phyloP scores from a whole-genome alignment of 2,888 invertebrate species.

The Erebia epiphron region DNA sequence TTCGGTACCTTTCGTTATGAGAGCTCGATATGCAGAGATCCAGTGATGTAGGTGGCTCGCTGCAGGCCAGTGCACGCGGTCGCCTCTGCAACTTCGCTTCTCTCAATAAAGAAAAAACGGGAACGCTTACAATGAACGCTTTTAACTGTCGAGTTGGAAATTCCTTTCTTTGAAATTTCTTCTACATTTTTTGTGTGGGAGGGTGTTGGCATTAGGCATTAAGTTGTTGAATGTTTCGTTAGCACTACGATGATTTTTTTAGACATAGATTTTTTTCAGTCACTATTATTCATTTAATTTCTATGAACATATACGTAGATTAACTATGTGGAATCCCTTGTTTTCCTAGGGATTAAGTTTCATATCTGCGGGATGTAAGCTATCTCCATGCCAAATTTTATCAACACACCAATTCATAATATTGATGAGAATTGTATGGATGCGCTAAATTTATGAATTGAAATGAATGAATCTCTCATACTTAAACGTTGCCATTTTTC shows the following conservation, averaged over 20 bases:
- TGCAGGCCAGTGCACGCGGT: conserved; percentile 38
- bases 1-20: conserved; percentile 10
- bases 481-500: neutral
- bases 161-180: conserved; percentile 24
- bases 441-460: too few relatives aligned
- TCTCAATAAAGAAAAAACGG: conserved; percentile 37
- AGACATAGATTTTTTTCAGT: neutral
- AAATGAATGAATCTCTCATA: too few relatives aligned
- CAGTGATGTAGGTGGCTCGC: conserved; percentile 33
- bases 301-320: too few relatives aligned
- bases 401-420: too few relatives aligned
- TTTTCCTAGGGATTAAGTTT: too few relatives aligned
- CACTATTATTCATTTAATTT: neutral
- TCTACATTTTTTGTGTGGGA: conserved; percentile 6
- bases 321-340: too few relatives aligned
- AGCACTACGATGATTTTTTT: neutral
- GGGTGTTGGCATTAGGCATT: conserved; percentile 17
- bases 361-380: too few relatives aligned
- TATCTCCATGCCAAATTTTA: too few relatives aligned
- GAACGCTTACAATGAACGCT: conserved; percentile 33
- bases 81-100: conserved; percentile 31
- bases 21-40: conserved; percentile 25
- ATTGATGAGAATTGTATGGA: neutral
- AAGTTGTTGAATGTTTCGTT: neutral
- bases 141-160: conserved; percentile 26